Evolutionary conservation across 1,140 invertebrate species (phyloP).

Genomic region (Leucophenga varia): DNA sequence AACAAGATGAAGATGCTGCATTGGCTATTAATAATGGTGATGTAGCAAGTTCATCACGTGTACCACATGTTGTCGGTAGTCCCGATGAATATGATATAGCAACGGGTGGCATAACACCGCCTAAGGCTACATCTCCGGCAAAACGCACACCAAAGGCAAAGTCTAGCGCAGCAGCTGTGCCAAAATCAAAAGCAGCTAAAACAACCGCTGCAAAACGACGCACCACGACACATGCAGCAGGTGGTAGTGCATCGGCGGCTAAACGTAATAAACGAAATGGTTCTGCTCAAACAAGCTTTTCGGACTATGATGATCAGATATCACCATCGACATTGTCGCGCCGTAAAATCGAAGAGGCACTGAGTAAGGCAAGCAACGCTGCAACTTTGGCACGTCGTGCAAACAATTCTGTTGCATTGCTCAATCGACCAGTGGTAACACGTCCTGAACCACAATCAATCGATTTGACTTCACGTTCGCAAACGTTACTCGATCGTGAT

Average conservation of each 20-base stretch:
- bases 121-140: conserved; percentile 6
- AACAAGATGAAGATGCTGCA: conserved; percentile 28
- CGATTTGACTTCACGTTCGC: conserved; percentile 76
- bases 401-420: conserved; percentile 46
- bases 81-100: conserved; percentile 29
- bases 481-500: conserved; percentile 81
- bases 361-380: conserved; percentile 14
- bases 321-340: conserved; percentile 1
- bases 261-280: too few relatives aligned
- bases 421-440: conserved; percentile 45
- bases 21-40: conserved; percentile 2
- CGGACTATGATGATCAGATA: too few relatives aligned
- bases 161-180: conserved; percentile 27
- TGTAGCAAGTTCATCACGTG: conserved; percentile 1
- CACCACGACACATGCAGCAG: conserved; percentile 30
- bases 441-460: conserved; percentile 71
- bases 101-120: conserved; percentile 13
- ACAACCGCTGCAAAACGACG: conserved; percentile 42
- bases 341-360: conserved; percentile 13
- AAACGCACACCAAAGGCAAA: conserved; percentile 48
- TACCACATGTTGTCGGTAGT: conserved; percentile 40
- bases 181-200: conserved; percentile 18
- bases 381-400: conserved; percentile 21
- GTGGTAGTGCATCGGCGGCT: conserved; percentile 13
- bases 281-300: too few relatives aligned